Base-by-base conservation (phyloP, 2,888 invertebrate species). In the Folsomia manolachei region DNA sequence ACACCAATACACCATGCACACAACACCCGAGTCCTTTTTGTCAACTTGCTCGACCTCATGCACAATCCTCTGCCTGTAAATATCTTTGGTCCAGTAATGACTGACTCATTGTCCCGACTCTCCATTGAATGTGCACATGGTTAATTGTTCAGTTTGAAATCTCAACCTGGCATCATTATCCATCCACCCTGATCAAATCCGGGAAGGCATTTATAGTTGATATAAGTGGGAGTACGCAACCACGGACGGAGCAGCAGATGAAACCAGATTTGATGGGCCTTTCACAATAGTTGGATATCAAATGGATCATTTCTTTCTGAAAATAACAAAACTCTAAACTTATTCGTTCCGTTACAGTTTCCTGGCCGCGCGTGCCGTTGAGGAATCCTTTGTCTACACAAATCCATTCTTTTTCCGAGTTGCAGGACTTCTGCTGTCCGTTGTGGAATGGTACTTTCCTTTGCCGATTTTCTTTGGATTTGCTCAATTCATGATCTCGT, bases 281-380 rank as follows among this genome's bases (percentile, higher is more conserved):
- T 27, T 26, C 64, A 64, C 64, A 64, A 25, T 27, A 26, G 26
- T 9, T 27, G 64, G 27, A 64, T 64, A 27, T 64, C 64, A 11
- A n/a, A 9, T 64, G 19, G 64, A 25, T 64, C 27, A n/a, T 64
- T 64, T 25, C 25, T 64, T 27, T 25, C 27, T 27, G 64, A 27
- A 27, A 25, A 64, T 26, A 26, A 64, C 64, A 64, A 64, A 27
- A n/a, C n/a, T n/a, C n/a, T n/a, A n/a, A n/a, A n/a, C n/a, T n/a
- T n/a, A n/a, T n/a, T n/a, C n/a, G n/a, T n/a, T 64, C 64, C 64
- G 64, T 64, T 64, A 64, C 64, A 64, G 64, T 64, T 64, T 64
- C 27, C 26, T 1, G n/a, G 19, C 64, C 64, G 64, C 64, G 64
- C 64, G 64, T 64, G 64, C 64, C 64, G 18, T 27, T n/a, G n/a